Evolutionary conservation across 2,888 invertebrate species (phyloP).

Genomic region (Thereva unica): DNA sequence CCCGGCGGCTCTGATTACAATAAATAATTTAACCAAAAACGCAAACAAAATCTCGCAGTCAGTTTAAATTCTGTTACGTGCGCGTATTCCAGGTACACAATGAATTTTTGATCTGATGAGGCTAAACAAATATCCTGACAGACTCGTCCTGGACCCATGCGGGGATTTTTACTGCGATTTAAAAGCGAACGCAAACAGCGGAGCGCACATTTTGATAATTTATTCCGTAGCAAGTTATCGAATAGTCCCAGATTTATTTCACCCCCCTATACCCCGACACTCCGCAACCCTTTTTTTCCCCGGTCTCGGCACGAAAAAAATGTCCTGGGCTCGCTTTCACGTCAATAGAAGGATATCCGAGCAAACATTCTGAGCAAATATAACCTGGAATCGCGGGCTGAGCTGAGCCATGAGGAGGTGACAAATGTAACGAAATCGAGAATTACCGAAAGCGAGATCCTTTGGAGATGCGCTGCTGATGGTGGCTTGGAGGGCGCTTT

Average conservation of each 20-base stretch:
- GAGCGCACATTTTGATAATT: conserved; percentile 24
- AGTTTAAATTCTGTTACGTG: not conserved
- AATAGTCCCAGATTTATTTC: conserved; percentile 18
- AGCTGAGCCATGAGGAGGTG: conserved; percentile 9
- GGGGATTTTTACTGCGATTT: conserved; percentile 10
- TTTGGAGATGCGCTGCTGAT: not conserved
- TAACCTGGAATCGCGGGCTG: not conserved
- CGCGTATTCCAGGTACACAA: not conserved
- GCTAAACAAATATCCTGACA: not conserved
- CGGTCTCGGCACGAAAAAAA: not conserved
- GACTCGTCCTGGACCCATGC: not conserved
- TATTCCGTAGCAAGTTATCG: conserved; percentile 23
- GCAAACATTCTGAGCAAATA: conserved; percentile 20
- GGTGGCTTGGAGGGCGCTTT: not conserved
- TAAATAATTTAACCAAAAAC: conserved; percentile 17
- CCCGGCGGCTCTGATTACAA: conserved; percentile 19
- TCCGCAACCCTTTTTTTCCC: conserved; percentile 3
- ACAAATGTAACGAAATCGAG: conserved; percentile 22
- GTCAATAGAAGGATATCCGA: not conserved
- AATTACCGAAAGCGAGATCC: not conserved
- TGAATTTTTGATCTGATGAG: not conserved
- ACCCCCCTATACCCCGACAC: conserved; percentile 8
- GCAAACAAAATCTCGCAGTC: conserved; percentile 1
- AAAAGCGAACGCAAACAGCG: conserved; percentile 5
- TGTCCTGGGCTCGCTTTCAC: conserved; percentile 7